These are phyloP conservation scores for Hipposideros larvatus DNA, from an alignment of 2,797 vertebrate species.

Conservation along the genomic window DNA sequence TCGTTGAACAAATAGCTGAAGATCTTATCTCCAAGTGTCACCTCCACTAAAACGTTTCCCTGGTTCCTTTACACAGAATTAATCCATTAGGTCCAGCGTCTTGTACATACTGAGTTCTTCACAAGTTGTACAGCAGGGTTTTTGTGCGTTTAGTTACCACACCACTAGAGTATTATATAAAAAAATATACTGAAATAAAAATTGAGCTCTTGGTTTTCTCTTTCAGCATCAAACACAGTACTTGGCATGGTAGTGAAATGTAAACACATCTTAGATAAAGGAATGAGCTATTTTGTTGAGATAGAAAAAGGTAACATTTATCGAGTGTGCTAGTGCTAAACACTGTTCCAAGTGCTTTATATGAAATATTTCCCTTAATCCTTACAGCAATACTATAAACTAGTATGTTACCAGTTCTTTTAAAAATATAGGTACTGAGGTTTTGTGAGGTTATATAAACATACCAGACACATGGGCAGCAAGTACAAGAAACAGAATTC, in stretches of 20 bases:
- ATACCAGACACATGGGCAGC: background rate
- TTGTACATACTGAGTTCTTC: background rate
- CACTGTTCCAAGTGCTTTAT: background rate
- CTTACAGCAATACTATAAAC: background rate
- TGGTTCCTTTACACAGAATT: background rate
- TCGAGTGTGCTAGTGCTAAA: background rate
- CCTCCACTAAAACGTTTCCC: background rate
- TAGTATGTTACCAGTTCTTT: background rate
- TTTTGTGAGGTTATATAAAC: background rate
- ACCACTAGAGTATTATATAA: background rate
- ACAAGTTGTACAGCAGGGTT: background rate
- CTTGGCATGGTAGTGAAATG: background rate
- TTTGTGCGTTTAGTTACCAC: background rate
- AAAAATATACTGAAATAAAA: background rate
- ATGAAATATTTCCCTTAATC: slow-evolving; percentile 1
- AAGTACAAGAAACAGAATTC: background rate
- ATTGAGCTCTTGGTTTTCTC: background rate
- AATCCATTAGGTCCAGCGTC: background rate
- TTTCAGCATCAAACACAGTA: background rate
- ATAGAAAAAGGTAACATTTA: background rate
- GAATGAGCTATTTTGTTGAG: background rate
- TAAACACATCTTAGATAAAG: background rate
- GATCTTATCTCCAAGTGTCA: background rate
- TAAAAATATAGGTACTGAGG: slow-evolving; percentile 1
- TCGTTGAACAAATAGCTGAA: background rate